Conservation (phyloP, 2,888 invertebrate genomes). For the Lottia scabra region DNA sequence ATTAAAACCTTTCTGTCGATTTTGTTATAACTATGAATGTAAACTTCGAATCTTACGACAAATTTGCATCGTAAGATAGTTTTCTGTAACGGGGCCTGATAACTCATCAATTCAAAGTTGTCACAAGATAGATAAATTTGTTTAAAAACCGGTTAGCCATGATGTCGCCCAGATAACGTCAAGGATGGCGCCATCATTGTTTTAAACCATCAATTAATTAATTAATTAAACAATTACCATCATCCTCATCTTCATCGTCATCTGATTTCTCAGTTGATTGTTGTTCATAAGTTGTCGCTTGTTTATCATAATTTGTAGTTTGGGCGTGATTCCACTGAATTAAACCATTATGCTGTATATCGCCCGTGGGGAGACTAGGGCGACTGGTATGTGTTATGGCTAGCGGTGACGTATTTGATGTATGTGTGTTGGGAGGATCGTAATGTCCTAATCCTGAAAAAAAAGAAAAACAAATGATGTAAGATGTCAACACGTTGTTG, state of each 20-base stretch:
- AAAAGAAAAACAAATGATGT: slow-evolving; percentile 2
- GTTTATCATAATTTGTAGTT: neutral
- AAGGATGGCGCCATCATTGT: neutral
- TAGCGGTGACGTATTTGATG: slow-evolving; percentile 1
- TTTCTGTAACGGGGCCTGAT: no score
- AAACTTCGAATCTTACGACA: no score
- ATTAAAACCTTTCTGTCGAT: no score
- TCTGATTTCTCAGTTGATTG: slow-evolving; percentile 11
- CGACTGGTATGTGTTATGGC: slow-evolving; percentile 4
- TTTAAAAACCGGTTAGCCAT: no score
- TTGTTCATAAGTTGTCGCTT: no score
- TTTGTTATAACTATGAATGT: no score
- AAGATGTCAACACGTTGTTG: neutral
- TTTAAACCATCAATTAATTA: neutral
- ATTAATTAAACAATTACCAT: neutral
- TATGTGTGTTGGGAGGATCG: neutral
- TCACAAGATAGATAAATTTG: no score
- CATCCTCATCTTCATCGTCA: slow-evolving; percentile 11
- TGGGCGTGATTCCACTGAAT: neutral
- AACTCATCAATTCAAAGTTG: no score
- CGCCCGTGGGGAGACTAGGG: neutral
- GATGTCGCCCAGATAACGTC: no score
- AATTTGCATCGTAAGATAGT: no score
- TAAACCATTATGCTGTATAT: neutral
- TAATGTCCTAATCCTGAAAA: slow-evolving; percentile 4